Base-by-base conservation (phyloP, 1,140 invertebrate genomes). In the Conopomorpha cramerella region DNA sequence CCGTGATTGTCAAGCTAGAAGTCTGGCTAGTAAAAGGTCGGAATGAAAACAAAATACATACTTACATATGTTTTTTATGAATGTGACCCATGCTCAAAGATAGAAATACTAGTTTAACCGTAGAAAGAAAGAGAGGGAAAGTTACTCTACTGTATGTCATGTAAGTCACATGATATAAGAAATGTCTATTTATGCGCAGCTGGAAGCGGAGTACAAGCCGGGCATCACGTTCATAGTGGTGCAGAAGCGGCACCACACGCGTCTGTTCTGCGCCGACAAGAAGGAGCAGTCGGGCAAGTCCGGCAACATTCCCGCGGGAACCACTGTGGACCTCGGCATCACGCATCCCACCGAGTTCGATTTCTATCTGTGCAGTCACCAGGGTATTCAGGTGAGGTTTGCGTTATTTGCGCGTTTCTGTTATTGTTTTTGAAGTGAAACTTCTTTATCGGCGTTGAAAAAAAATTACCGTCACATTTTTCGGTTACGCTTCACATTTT, bases 271-370 rank as follows among this genome's bases (percentile, higher is more conserved):
- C 71, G 93, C 96, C 8, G 96, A 99, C 71, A 96, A 98, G 67
- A 98, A 97, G 64, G 97, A 99, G 76, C 93, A 98, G 77, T 95
- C 93, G 38, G 98, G 98, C 11, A 97, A 98, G 65, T 96, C 93
- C 41, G 96, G 96, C 25, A 99, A 99, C 79, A 99, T 99, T 60
- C 98, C 98, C 13, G 96, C 98, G 7, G 98, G 98, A 35, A 99
- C 98, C 25, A 99, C 97, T 2, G 98, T 99, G 16, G 98, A 99
- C 80, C 91, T 98, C 36, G 96, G 96, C 39, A 99, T 99, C 58
- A 99, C 96, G 16, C 98, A 99, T 82, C 98, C 98, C 30, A 99
- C 96, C 4, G 97, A 99, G 78, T 99, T 99, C 79, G 98, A 99
- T 78, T 99, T 99, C 78, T 99, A 99, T 76, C 82, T 99, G n/a